Conservation (phyloP, 1,140 invertebrate genomes). For the Batillaria attramentaria region DNA sequence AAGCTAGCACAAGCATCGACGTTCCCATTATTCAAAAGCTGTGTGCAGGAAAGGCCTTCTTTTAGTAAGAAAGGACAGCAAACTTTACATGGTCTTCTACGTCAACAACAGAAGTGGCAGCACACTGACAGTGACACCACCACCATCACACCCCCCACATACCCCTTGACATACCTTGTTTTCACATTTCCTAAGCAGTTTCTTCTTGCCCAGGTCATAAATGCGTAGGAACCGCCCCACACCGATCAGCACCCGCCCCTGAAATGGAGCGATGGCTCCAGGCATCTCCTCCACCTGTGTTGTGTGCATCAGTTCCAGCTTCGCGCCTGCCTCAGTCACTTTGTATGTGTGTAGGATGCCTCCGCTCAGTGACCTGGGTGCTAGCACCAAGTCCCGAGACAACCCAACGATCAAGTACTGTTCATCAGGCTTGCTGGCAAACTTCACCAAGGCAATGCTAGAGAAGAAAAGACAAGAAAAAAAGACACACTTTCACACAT, state of each 20-base stretch:
- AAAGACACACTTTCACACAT: no score
- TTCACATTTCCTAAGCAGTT: constrained; percentile 97
- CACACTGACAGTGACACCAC: background rate
- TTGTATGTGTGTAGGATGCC: constrained; percentile 91
- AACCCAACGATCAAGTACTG: constrained; percentile 89
- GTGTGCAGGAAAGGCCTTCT: no score
- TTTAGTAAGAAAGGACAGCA: no score
- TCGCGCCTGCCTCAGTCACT: constrained; percentile 79
- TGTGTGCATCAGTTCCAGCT: constrained; percentile 92
- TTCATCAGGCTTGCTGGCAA: constrained; percentile 80
- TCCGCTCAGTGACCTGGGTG: constrained; percentile 84
- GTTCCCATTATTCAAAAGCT: no score
- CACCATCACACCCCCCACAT: no score
- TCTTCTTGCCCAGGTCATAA: constrained; percentile 98
- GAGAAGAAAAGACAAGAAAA: no score
- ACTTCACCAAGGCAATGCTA: constrained; percentile 82
- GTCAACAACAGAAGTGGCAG: background rate
- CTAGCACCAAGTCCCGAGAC: constrained; percentile 91
- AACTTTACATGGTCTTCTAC: background rate
- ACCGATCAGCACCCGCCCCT: constrained; percentile 92
- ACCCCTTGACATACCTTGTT: constrained; percentile 92
- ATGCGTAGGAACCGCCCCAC: constrained; percentile 92
- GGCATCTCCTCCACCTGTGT: constrained; percentile 93
- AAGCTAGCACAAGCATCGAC: no score
- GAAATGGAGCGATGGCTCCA: constrained; percentile 76